Evolutionary conservation across 35 echinoderm and acorn worm species (phyloP), one percentile per base, ranked within the genome.

Genomic region (Apostichopus japonicus): DNA sequence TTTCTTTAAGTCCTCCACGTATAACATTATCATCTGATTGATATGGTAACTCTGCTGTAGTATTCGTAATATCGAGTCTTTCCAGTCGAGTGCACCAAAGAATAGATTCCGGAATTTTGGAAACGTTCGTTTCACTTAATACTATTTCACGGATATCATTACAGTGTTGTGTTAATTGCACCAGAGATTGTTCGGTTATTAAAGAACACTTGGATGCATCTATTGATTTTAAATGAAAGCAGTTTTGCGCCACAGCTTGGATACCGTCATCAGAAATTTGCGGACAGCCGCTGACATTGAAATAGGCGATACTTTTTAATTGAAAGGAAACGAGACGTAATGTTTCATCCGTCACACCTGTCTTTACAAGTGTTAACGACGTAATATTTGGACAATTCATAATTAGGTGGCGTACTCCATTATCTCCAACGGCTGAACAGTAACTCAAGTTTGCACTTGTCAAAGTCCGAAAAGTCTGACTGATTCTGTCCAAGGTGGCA

Each of bases 151-250:
- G 81, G 19, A 84, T 55, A 84, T 58, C 54, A 58, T 84, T 24
- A 54, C 54, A 84, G 56, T 84, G 81, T 55, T 57, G 53, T 57
- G 81, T 58, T 54, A 84, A 84, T 21, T 22, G 27, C 14, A 15
- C 23, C 0, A 23, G 81, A 7, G 53, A 84, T 44, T 44, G 33
- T 44, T 56, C 81, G 81, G 53, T 84, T 58, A 84, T 84, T 84
- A 84, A 58, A 55, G 56, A 57, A 84, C 81, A 84, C 81, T 58
- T 84, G 81, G 54, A 84, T 84, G 81, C 53, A 24, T 57, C 81
- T 84, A 84, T 84, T 84, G 81, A 84, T 84, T n/a, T n/a, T 22
- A 84, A 84, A 84, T 51, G 54, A 57, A 22, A 57, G n/a, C 81
- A 84, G 53, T 84, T 84, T 58, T 19, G 8, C 56, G 81, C 53